Percentiles rank a stretch among this genome's conserved stretches.
Conservation (phyloP, 30 jellyfish, hydroid and myxozoan species). For the Chrysaora quinquecirrha region DNA sequence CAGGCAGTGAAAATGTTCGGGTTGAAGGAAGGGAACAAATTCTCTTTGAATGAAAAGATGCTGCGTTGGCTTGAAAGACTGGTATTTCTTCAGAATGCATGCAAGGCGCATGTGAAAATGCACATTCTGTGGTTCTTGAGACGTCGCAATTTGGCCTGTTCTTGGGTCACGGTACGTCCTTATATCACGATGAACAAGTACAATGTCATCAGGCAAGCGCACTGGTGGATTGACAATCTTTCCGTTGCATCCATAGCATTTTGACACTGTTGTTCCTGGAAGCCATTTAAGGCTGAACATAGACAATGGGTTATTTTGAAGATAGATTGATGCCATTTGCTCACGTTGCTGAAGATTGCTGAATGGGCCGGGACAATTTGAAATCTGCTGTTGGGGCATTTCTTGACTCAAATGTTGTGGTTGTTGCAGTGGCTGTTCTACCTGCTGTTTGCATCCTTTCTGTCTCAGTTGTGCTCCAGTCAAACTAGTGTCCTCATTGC, state of each 20-base stretch:
- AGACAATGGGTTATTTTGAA: not conserved
- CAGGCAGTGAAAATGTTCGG: not conserved
- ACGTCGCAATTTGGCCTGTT: no score
- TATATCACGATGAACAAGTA: not conserved
- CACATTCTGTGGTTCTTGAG: no score
- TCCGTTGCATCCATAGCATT: not conserved
- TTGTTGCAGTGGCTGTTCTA: not conserved
- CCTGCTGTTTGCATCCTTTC: not conserved
- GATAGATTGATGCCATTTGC: not conserved
- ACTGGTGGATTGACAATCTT: not conserved
- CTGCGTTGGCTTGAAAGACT: no score
- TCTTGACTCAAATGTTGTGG: not conserved
- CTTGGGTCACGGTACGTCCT: slow-evolving; percentile 7
- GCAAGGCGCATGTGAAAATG: no score
- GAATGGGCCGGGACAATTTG: not conserved
- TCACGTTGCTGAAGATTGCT: slow-evolving; percentile 1
- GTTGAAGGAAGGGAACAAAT: no score
- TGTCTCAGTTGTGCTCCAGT: not conserved
- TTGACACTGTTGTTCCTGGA: no score
- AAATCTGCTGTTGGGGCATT: not conserved
- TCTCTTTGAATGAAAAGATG: no score
- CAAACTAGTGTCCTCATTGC: not conserved
- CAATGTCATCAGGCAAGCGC: not conserved
- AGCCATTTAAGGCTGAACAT: not conserved
- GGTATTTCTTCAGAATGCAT: no score